Evolutionary conservation across 2,797 vertebrate species (phyloP), one percentile per base, ranked within the genome.

Genomic region (Crossoptilon crossoptilon): DNA sequence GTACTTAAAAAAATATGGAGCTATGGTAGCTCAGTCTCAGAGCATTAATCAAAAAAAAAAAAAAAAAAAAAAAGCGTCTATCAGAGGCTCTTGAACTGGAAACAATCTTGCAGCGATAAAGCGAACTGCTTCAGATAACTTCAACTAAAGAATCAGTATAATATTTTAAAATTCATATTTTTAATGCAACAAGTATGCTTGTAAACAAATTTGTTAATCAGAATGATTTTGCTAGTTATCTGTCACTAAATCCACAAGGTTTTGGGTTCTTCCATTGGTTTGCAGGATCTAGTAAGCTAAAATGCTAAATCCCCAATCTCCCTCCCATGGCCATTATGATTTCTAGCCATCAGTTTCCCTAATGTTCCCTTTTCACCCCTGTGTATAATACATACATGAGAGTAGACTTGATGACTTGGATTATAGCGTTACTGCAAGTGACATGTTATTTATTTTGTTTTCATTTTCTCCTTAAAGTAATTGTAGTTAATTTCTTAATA

Each of bases 81-180:
- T 7, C 17, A 80, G 33, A 58, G 9, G 2, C 8, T 74, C 8
- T 78, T 53, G 22, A 24, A 60, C 7, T 44, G 18, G 56, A 56
- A 68, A 17, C 17, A 80, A 3, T 59, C 64, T 86, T 68, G 26
- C 29, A 2, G 19, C n/a, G 48, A 19, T 29, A 33, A 31, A 46
- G 2, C 39, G 41, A 64, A 21, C 11, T 68, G 12, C 10, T 90
- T 91, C 23, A 71, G 8, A 71, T 60, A 77, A 33, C 14, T 86
- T 91, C 39, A 71, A 7, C 6, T 14, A 60, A 64, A 60, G 9
- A 56, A 41, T 31, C 1, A 2, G 43, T 4, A 6, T 12, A 23
- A 37, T 35, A 16, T 27, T 58, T 83, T 77, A 35, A 86, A 86
- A 80, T 53, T 19, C 10, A 68, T n/a, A 70, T 80, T 90, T 86